A percentile compares a stretch with the other conserved stretches of the same genome.
These are phyloP conservation scores for Plebejus anna DNA, from an alignment of 2,888 invertebrate genomes.

Conservation along the genomic window DNA sequence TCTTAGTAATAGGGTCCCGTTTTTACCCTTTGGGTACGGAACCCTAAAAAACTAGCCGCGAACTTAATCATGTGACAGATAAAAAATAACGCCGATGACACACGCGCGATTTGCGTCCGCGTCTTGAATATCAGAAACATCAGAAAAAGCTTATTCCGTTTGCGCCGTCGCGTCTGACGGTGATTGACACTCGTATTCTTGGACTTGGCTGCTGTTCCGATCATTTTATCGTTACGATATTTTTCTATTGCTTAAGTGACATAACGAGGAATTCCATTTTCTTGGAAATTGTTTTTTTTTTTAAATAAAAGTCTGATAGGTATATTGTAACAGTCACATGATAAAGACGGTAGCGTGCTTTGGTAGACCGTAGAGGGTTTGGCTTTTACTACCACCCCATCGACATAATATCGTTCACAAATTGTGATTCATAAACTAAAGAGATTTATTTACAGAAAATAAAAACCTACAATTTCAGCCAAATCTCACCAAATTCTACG, in stretches of 20 bases:
- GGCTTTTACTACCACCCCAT: too few species aligned
- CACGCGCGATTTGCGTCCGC: slow-evolving; percentile 27
- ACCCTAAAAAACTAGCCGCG: slow-evolving; percentile 40
- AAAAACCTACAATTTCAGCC: neutral
- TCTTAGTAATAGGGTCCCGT: too few species aligned
- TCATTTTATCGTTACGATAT: slow-evolving; percentile 22
- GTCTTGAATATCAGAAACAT: slow-evolving; percentile 32
- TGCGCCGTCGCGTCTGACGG: slow-evolving; percentile 32
- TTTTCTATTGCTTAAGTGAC: slow-evolving; percentile 14
- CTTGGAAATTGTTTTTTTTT: too few species aligned
- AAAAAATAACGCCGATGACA: slow-evolving; percentile 51
- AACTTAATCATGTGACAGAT: slow-evolving; percentile 68
- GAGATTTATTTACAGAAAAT: neutral
- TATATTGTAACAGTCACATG: too few species aligned
- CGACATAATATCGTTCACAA: neutral
- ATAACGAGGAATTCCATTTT: neutral
- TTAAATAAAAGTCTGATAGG: too few species aligned
- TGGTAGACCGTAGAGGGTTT: too few species aligned
- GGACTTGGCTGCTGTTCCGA: slow-evolving; percentile 17
- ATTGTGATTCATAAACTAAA: neutral
- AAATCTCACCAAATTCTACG: neutral
- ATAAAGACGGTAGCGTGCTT: neutral
- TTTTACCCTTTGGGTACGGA: too few species aligned
- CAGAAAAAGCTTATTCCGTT: slow-evolving; percentile 32
- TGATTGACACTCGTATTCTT: slow-evolving; percentile 37